Evolutionary conservation across 2,888 invertebrate species (phyloP), one percentile per base, ranked within the genome.

Genomic region (Eurytoma adleriae): DNA sequence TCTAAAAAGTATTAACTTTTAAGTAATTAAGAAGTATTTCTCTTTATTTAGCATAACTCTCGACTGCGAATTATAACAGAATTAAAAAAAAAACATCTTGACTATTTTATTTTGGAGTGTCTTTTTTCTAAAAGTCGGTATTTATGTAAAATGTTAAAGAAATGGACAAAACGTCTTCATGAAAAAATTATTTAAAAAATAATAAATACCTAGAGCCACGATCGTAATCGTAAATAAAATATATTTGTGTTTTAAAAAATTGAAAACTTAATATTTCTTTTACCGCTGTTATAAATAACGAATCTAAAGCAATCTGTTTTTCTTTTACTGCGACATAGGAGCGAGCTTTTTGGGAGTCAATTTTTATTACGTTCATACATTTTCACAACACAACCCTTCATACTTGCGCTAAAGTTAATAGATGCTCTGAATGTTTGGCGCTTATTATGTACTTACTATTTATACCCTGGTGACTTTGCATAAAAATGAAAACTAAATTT

Each of bases 401-500:
- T 80, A 82, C 68, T 83, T 82, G 83, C 79, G 77, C 85, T 84
- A 85, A 88, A 88, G 86, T 87, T 86, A 89, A 89, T 86, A 87
- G 87, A 86, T 88, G 87, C 87, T 88, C 86, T 81, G 72, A 79
- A 73, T 77, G 48, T 76, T 81, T 72, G n/a, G 71, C 57, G 68
- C 54, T 62, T 70, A 74, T 69, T 67, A 54, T 74, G 52, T 54
- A 74, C 74, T 82, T 78, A 67, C 67, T 57, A 77, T 79, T 62
- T 78, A 73, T 48, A 48, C 52, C 78, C 69, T 78, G 69, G 70
- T 20, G 69, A 69, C 62, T 77, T 77, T 68, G 50, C 27, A 79
- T 79, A 73, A 66, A 73, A 69, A 76, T 71, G 59, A 68, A 72
- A 27, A 62, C 18, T 69, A 30, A 67, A 59, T 75, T 64, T 77